Base-by-base conservation (phyloP, 92 coral and sea anemone species). In the Desmophyllum pertusum region DNA sequence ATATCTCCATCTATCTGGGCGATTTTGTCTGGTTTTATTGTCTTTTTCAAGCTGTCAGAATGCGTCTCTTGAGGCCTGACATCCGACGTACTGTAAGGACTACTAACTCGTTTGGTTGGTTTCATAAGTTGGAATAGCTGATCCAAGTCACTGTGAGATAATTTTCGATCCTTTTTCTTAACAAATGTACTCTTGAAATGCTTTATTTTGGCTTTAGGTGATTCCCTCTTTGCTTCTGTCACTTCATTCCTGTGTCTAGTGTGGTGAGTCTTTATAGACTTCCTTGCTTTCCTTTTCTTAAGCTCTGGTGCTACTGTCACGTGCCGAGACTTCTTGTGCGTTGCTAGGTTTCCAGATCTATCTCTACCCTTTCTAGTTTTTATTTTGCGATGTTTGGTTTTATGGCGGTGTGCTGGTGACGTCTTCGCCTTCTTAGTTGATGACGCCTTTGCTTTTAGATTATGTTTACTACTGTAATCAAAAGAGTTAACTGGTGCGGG, bases 51-150 rank as follows among this genome's bases (percentile, higher is more conserved):
- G n/a, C 40, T 19, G 21, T 66, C 40, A 19, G 42, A 31, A 33
- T 13, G 2, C 10, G 23, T 35, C 5, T 4, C 19, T 15, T 35
- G 40, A 3, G n/a, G 23, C 2, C 10, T 41, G 2, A 2, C 10
- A 35, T 66, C 42, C 3, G 71, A 66, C 42, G 2, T 66, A 8
- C 71, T 66, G 4, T 9, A n/a, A 37, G 73, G 40, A 19, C n/a
- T 8, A 17, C 31, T 52, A 6, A 39, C 55, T 57, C 35, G 29
- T 6, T 27, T 33, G 36, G 73, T 75, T 39, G 89, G 93, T 25
- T 57, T 83, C 94, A 90, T 90, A 1, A 90, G 78, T 10, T 80
- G 75, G 51, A 90, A 87, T 10, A 90, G 37, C 74, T 78, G 76
- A 66, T 84, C 50, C 69, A 90, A 67, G 72, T 90, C 86, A 41